phyloP scores from a whole-genome alignment of 1,140 invertebrate species.

The Gyrodactylus salaris region DNA sequence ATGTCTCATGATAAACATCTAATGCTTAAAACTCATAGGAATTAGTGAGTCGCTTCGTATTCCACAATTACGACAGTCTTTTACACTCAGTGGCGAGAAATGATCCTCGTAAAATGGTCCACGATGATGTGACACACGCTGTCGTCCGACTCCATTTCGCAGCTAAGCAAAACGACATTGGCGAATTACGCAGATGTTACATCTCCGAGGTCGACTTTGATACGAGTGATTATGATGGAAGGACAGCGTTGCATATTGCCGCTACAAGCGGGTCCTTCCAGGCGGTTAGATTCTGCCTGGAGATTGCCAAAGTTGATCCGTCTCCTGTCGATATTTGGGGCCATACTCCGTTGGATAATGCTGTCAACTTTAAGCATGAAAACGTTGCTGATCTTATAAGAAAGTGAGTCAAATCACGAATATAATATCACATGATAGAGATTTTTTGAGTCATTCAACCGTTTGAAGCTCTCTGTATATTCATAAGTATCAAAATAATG shows the following conservation, averaged over 20 bases:
- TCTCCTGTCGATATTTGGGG: background rate
- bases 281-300: background rate
- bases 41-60: background rate
- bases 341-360: background rate
- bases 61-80: background rate
- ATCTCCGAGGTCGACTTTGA: background rate
- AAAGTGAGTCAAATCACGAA: no score
- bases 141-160: background rate
- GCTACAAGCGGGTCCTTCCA: background rate
- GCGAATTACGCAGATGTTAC: background rate
- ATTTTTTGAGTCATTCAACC: no score
- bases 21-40: no score
- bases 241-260: background rate
- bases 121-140: background rate
- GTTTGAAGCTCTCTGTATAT: no score
- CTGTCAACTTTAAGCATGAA: background rate
- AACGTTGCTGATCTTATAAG: background rate
- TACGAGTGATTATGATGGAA: background rate
- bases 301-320: background rate
- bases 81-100: background rate
- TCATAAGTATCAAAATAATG: no score
- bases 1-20: no score
- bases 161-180: background rate
- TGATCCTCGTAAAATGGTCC: background rate
- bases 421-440: no score